Conservation (phyloP, 2,113 vertebrate species). For the Trichomycterus rosablanca region DNA sequence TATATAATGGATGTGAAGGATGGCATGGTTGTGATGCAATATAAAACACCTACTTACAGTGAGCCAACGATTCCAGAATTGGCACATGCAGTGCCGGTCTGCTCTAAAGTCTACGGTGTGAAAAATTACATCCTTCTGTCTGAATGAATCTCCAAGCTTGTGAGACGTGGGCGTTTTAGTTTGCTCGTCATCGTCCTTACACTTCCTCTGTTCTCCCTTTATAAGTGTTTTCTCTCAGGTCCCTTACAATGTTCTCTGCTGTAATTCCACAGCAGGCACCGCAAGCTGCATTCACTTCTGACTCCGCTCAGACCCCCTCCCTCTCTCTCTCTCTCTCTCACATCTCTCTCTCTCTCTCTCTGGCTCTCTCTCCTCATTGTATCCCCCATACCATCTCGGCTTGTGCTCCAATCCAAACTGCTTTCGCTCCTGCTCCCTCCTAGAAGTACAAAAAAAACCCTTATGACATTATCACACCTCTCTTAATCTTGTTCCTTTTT, state of each 20-base stretch:
- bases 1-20: conserved; percentile 8
- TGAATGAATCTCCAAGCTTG: conserved; percentile 2
- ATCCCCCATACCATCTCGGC: background rate
- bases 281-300: conserved; percentile 69
- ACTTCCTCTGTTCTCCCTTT: conserved; percentile 35
- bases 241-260: conserved; percentile 55
- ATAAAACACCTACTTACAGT: conserved; percentile 15
- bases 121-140: background rate
- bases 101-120: conserved; percentile 26
- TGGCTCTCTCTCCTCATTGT: conserved; percentile 30
- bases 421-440: background rate
- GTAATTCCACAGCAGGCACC: conserved; percentile 58
- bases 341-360: conserved; percentile 42
- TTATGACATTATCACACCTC: background rate
- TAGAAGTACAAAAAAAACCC: too few relatives aligned
- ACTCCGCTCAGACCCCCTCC: conserved; percentile 51
- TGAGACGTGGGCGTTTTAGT: too few relatives aligned
- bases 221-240: conserved; percentile 44
- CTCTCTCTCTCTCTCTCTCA: conserved; percentile 53
- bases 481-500: too few relatives aligned
- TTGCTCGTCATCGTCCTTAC: conserved; percentile 44
- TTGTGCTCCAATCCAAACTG: background rate
- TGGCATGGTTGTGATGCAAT: conserved; percentile 12
- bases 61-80: background rate
- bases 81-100: conserved; percentile 8